Conservation (phyloP, 2,113 vertebrate genomes). For the Marmota flaviventris region DNA sequence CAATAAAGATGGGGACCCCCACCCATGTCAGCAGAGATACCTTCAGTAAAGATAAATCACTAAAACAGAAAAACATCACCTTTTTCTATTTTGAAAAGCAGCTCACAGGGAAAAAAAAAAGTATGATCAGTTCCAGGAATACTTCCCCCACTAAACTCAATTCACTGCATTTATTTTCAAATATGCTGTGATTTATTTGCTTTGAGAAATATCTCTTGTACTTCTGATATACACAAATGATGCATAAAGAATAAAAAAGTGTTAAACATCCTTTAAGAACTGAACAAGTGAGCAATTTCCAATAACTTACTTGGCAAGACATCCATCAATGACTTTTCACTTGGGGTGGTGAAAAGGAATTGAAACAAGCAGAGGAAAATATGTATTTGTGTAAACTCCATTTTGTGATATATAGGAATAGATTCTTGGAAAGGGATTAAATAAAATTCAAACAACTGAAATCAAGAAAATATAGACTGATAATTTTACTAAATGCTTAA, state of each 20-base stretch:
- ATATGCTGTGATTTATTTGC: conserved; percentile 63
- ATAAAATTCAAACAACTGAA: conserved; percentile 64
- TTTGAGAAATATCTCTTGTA: conserved; percentile 61
- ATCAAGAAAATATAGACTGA: conserved; percentile 47
- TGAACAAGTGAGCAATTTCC: conserved; percentile 66
- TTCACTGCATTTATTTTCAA: conserved; percentile 61
- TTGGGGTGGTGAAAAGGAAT: not conserved
- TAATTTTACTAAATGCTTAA: conserved; percentile 55
- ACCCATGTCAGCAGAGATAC: conserved; percentile 3
- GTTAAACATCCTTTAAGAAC: conserved; percentile 70
- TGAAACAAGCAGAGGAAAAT: conserved; percentile 8
- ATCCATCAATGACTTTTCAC: conserved; percentile 71
- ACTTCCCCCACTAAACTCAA: conserved; percentile 13
- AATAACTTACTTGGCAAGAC: conserved; percentile 51
- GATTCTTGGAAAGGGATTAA: not conserved
- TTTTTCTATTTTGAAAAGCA: conserved; percentile 48
- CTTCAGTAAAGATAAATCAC: not conserved
- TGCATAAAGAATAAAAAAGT: conserved; percentile 60
- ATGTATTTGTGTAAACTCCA: not conserved
- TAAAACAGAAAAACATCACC: conserved; percentile 14
- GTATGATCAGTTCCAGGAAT: not conserved
- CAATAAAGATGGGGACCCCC: conserved; percentile 19
- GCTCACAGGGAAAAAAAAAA: conserved; percentile 45
- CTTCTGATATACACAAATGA: conserved; percentile 61
- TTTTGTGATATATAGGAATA: not conserved